Evolutionary conservation across 2,113 vertebrate species (phyloP), one percentile per base, ranked within the genome.

Genomic region (Archilochus colubris): DNA sequence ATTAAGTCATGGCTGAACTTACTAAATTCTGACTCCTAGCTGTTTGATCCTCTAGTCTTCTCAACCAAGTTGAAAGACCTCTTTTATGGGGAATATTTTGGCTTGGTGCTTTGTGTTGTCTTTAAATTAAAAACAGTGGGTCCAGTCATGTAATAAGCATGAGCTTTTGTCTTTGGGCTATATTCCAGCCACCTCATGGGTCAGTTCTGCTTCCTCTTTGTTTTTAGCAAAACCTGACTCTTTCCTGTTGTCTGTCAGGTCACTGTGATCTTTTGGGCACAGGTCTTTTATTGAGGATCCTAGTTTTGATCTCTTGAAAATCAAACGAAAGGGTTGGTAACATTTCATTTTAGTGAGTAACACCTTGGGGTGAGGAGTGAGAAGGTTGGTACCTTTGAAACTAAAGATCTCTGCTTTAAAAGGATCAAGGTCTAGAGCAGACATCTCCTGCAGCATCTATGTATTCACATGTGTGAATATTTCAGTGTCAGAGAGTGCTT

Each of bases 341-440:
- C 2, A 1, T 38, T 50, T 38, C 10, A 21, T 44, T 48, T 68
- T 30, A 14, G n/a, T 14, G n/a, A 57, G 31, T 14, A 43, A 21
- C 55, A 54, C 67, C 13, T 11, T 14, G n/a, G 6, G 5, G 3
- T 1, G 8, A 12, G 8, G 24, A 5, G 3, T 1, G 8, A 12
- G 10, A 14, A 12, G 13, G 14, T 8, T 62, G 16, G 18, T n/a
- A 25, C 25, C 14, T 88, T 59, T 48, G 44, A 63, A 69, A 31
- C 36, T 63, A 61, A 36, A 28, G 18, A 17, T 31, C 21, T 54
- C 21, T 64, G 50, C 22, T 59, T 58, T 59, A 59, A 54, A 75
- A n/a, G 8, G 44, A 10, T n/a, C 15, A 14, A 19, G 57, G 21
- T 22, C 15, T 54, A 25, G 13, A 43, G 8, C n/a, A 21, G 46